These are phyloP conservation scores for Rhodeus uyekii DNA, from an alignment of 2,797 vertebrate species.

Conservation along the genomic window DNA sequence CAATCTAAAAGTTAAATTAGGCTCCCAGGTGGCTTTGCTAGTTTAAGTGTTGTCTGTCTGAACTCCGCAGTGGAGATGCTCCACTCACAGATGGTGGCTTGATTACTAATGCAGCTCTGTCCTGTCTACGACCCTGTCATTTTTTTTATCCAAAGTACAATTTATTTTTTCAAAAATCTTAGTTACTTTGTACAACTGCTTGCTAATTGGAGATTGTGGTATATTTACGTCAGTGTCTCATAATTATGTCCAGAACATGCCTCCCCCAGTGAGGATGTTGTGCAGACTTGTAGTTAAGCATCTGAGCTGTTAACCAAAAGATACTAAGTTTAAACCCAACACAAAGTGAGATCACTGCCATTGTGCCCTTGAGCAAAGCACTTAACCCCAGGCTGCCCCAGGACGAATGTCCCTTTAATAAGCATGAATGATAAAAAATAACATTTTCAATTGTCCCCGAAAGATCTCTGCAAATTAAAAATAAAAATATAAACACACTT, in stretches of 20 bases:
- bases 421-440: too few species aligned
- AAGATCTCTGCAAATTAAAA: neutral
- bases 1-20: conserved; percentile 77
- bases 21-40: conserved; percentile 69
- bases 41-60: conserved; percentile 52
- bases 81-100: conserved; percentile 70
- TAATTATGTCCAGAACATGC: neutral
- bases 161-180: conserved; percentile 48
- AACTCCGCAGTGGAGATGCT: conserved; percentile 60
- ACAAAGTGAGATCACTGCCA: neutral
- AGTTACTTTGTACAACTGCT: conserved; percentile 3
- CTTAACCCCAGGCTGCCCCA: conserved; percentile 25
- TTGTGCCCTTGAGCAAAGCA: conserved; percentile 14
- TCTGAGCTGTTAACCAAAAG: conserved; percentile 18
- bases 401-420: neutral
- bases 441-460: neutral
- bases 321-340: conserved; percentile 3
- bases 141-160: conserved; percentile 33
- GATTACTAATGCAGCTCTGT: conserved; percentile 64
- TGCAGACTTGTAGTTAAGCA: conserved; percentile 10
- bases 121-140: conserved; percentile 23
- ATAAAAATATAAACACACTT: neutral
- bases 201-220: conserved; percentile 21
- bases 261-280: neutral
- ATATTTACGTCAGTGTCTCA: neutral